phyloP scores from a whole-genome alignment of 2,113 vertebrate species.

The Muntiacus reevesi region DNA sequence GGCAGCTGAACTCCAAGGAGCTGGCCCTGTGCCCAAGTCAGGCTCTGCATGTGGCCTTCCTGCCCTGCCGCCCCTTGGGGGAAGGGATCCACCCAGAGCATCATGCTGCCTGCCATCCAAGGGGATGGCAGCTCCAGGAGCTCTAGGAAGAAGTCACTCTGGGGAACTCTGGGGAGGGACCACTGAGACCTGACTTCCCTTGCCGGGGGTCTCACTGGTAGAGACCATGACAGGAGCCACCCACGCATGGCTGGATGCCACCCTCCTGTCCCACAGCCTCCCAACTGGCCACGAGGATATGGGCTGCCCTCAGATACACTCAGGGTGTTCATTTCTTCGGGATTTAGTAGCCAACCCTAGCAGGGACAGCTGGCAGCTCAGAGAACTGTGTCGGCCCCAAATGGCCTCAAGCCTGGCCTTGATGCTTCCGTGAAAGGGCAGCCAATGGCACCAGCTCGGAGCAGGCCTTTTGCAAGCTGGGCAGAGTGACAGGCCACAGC shows the following conservation, averaged over 20 bases:
- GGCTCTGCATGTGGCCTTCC: not conserved
- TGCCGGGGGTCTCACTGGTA: not conserved
- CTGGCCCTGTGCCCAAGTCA: not conserved
- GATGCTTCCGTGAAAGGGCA: not conserved
- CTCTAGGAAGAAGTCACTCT: not conserved
- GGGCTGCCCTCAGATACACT: not conserved
- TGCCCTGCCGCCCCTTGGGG: too few relatives aligned
- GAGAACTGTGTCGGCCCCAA: not conserved
- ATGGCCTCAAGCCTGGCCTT: not conserved
- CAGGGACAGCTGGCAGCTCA: not conserved
- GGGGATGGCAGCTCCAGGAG: too few relatives aligned
- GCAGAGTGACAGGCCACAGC: not conserved
- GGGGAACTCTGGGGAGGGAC: not conserved
- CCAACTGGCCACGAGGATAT: not conserved
- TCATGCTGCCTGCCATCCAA: not conserved
- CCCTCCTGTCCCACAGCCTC: not conserved
- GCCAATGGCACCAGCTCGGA: not conserved
- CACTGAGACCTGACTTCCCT: not conserved
- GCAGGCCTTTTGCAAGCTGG: not conserved
- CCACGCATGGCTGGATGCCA: too few relatives aligned
- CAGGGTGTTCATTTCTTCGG: not conserved
- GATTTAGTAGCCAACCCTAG: not conserved
- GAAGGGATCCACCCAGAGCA: not conserved
- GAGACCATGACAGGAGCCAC: not conserved
- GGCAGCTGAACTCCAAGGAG: not conserved